Conservation (phyloP, 2,888 invertebrate genomes). For the Hartigia nigra region DNA sequence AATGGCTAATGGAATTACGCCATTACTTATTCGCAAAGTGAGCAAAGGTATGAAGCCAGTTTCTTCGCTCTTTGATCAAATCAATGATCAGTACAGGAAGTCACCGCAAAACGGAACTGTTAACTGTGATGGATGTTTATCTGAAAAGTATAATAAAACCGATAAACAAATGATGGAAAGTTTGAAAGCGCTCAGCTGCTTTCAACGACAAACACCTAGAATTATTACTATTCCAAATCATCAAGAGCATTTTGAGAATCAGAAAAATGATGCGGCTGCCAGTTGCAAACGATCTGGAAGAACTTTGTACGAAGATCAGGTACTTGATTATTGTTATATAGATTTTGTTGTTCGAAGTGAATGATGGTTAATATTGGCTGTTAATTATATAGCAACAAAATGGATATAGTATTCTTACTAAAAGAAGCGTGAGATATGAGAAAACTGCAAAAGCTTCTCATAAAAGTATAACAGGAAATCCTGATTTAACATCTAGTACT, state of each 20-base stretch:
- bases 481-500: constrained; percentile 28
- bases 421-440: background rate
- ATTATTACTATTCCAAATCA: constrained; percentile 11
- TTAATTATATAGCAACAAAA: background rate
- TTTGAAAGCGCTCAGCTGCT: background rate
- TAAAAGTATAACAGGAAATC: constrained; percentile 19
- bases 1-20: constrained; percentile 42
- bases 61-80: constrained; percentile 42
- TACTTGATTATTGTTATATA: background rate
- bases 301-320: background rate
- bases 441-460: constrained; percentile 1
- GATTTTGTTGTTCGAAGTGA: background rate
- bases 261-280: background rate
- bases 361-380: background rate
- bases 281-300: background rate
- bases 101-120: background rate
- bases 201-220: constrained; percentile 7
- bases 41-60: constrained; percentile 50
- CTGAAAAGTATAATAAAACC: background rate
- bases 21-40: constrained; percentile 54
- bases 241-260: constrained; percentile 12
- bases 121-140: background rate
- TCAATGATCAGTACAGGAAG: constrained; percentile 19
- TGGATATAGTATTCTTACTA: background rate
- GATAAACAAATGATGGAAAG: background rate